Percentiles rank a stretch among this genome's conserved stretches.
These are phyloP conservation scores for Stercorarius parasiticus DNA, from an alignment of 2,113 vertebrate species.

Conservation along the genomic window DNA sequence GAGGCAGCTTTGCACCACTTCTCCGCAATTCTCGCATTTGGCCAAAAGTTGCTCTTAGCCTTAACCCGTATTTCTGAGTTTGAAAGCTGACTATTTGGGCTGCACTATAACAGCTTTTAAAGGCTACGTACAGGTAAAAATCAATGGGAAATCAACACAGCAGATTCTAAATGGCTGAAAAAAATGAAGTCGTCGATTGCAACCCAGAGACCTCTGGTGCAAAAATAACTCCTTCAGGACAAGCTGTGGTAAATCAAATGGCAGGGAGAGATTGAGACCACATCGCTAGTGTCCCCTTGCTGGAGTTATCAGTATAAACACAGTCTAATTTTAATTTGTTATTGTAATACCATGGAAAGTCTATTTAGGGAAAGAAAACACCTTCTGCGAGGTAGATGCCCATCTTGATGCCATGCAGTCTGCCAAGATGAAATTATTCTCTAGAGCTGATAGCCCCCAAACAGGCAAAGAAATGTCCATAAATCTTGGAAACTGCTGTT, in stretches of 20 bases:
- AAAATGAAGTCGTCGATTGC: slow-evolving; percentile 44
- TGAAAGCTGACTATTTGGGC: slow-evolving; percentile 47
- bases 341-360: background rate
- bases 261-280: background rate
- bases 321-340: background rate
- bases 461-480: slow-evolving; percentile 1
- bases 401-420: background rate
- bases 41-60: background rate
- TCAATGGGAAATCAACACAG: slow-evolving; percentile 45
- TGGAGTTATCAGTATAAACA: background rate
- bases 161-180: slow-evolving; percentile 25
- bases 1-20: background rate
- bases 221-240: background rate
- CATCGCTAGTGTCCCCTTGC: background rate
- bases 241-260: background rate
- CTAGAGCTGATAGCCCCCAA: background rate
- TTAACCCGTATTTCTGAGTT: background rate
- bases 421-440: background rate
- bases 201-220: slow-evolving; percentile 47
- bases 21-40: background rate
- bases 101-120: slow-evolving; percentile 54
- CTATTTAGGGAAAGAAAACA: background rate
- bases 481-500: slow-evolving; percentile 57
- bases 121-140: slow-evolving; percentile 56
- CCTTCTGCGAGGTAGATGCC: background rate